These are phyloP conservation scores for Lophius americanus DNA, from an alignment of 2,797 vertebrate genomes.

Conservation along the genomic window DNA sequence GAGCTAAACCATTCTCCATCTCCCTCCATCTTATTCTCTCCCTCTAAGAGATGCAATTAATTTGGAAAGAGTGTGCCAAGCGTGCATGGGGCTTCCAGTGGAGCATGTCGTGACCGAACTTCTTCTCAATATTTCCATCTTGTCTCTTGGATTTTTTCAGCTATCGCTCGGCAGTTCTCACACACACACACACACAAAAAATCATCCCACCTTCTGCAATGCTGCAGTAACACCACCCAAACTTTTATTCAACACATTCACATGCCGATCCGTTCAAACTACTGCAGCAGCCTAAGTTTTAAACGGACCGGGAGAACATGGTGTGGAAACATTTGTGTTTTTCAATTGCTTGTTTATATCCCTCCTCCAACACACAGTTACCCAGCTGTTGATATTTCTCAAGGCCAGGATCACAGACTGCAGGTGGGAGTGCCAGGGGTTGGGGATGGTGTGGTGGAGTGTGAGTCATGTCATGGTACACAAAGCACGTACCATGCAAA, in stretches of 20 bases:
- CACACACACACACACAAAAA: slow-evolving; percentile 1
- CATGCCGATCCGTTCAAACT: slow-evolving; percentile 31
- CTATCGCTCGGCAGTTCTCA: slow-evolving; percentile 11
- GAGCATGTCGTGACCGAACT: slow-evolving; percentile 63
- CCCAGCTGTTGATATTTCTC: slow-evolving; percentile 65
- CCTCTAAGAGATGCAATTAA: slow-evolving; percentile 87
- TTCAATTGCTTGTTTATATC: slow-evolving; percentile 33
- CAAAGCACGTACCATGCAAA: slow-evolving; percentile 86
- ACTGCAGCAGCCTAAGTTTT: slow-evolving; percentile 48
- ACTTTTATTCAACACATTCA: slow-evolving; percentile 51
- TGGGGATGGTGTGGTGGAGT: slow-evolving; percentile 58
- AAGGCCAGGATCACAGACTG: slow-evolving; percentile 60
- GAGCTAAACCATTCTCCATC: slow-evolving; percentile 69
- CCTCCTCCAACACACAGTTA: slow-evolving; percentile 30
- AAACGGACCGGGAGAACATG: slow-evolving; percentile 11
- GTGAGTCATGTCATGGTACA: slow-evolving; percentile 79
- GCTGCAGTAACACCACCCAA: slow-evolving; percentile 65
- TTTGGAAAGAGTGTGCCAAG: slow-evolving; percentile 85
- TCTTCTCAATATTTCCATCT: slow-evolving; percentile 66
- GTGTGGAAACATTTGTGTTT: slow-evolving; percentile 41
- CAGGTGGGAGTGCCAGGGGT: slow-evolving; percentile 53
- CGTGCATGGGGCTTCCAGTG: slow-evolving; percentile 76
- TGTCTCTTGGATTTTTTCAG: slow-evolving; percentile 53
- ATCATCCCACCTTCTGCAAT: slow-evolving; percentile 34
- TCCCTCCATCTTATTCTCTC: slow-evolving; percentile 77